These are phyloP conservation scores for Ptychochromis oligacanthus DNA, from an alignment of 2,113 vertebrate species.

Conservation along the genomic window DNA sequence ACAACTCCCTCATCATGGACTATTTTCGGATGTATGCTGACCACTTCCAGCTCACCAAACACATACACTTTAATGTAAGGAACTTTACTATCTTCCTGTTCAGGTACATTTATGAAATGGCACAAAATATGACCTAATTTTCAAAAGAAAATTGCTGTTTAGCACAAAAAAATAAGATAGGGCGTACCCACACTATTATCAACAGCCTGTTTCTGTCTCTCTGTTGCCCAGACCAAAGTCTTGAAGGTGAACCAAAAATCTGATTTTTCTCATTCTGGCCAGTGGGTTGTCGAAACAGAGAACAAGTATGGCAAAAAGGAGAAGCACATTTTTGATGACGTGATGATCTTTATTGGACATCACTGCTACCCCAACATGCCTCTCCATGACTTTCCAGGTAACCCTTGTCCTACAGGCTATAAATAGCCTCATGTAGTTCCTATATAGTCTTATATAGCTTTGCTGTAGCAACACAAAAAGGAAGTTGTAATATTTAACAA, in stretches of 20 bases:
- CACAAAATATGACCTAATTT: neutral
- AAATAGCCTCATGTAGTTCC: neutral
- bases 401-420: neutral
- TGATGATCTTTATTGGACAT: conserved; percentile 89
- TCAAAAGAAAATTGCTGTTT: neutral
- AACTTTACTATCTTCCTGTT: neutral
- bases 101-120: neutral
- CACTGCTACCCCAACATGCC: conserved; percentile 84
- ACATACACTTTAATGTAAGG: conserved; percentile 86
- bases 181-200: no score
- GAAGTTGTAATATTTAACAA: no score
- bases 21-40: conserved; percentile 89
- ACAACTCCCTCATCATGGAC: conserved; percentile 86
- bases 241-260: conserved; percentile 78
- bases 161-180: neutral
- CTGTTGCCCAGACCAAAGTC: conserved; percentile 82
- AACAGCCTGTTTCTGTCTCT: neutral
- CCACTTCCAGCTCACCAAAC: conserved; percentile 83
- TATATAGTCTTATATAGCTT: neutral
- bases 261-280: conserved; percentile 85
- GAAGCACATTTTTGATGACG: conserved; percentile 85
- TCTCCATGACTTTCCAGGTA: conserved; percentile 89
- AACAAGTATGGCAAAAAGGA: conserved; percentile 70
- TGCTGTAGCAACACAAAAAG: neutral
- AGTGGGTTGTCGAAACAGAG: conserved; percentile 88